Conservation (phyloP, 2,113 vertebrate species). For the Microtus ochrogaster region DNA sequence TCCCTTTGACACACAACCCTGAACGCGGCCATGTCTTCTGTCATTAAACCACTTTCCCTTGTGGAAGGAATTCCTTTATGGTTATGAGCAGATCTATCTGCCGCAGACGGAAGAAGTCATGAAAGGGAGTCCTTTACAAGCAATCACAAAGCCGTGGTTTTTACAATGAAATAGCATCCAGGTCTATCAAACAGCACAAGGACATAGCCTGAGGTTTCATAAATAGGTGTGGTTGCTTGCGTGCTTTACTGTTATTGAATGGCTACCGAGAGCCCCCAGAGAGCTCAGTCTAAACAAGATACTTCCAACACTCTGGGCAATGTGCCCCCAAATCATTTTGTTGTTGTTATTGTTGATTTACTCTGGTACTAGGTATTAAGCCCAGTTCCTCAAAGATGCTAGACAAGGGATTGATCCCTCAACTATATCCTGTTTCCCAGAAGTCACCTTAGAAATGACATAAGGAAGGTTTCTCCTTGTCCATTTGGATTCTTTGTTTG, state of each 20-base stretch:
- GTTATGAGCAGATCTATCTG: background rate
- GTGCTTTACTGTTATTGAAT: background rate
- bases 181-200: background rate
- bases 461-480: background rate
- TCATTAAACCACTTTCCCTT: conserved; percentile 2
- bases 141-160: conserved; percentile 17
- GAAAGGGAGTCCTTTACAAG: background rate
- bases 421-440: background rate
- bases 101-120: background rate
- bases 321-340: background rate
- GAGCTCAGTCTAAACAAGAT: background rate
- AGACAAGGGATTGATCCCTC: background rate
- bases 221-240: background rate
- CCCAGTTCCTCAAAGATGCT: background rate
- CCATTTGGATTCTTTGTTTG: background rate
- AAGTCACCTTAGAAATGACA: background rate
- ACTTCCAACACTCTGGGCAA: background rate
- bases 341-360: background rate
- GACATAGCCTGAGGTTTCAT: background rate
- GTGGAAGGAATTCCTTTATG: background rate
- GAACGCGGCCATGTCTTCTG: background rate
- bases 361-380: too few species aligned
- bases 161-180: conserved; percentile 32
- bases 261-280: background rate
- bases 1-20: background rate